Conservation (phyloP, 2,888 invertebrate genomes). For the Aradus depressus region DNA sequence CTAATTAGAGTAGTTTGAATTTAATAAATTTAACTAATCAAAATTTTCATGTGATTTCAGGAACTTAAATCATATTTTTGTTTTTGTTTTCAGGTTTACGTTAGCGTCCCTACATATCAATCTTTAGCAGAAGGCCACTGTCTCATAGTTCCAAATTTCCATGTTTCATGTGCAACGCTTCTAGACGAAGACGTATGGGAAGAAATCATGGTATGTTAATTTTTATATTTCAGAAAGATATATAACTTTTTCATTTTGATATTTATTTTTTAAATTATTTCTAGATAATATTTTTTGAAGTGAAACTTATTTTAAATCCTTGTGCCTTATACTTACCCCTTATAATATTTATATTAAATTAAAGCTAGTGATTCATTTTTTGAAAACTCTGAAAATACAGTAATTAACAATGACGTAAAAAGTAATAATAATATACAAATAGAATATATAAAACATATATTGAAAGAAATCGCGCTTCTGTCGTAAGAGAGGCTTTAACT, state of each 20-base stretch:
- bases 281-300: not conserved
- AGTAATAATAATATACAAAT: too few relatives aligned
- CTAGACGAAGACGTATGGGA: slow-evolving; percentile 92
- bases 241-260: too few relatives aligned
- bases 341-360: not conserved
- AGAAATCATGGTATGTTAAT: slow-evolving; percentile 56
- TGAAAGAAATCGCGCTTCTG: too few relatives aligned
- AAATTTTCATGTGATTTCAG: not conserved
- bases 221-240: slow-evolving; percentile 10
- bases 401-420: too few relatives aligned
- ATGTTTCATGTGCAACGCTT: slow-evolving; percentile 64
- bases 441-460: too few relatives aligned
- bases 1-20: not conserved
- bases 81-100: slow-evolving; percentile 45
- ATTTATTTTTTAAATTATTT: too few relatives aligned
- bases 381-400: not conserved
- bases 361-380: not conserved
- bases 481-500: too few relatives aligned
- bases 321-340: not conserved
- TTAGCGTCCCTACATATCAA: slow-evolving; percentile 66
- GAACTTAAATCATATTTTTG: not conserved
- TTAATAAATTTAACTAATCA: not conserved
- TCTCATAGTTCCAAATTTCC: slow-evolving; percentile 71
- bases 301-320: not conserved
- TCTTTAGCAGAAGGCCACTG: slow-evolving; percentile 80